Conservation (phyloP, 1,140 invertebrate genomes). For the Hesperophylax magnus region DNA sequence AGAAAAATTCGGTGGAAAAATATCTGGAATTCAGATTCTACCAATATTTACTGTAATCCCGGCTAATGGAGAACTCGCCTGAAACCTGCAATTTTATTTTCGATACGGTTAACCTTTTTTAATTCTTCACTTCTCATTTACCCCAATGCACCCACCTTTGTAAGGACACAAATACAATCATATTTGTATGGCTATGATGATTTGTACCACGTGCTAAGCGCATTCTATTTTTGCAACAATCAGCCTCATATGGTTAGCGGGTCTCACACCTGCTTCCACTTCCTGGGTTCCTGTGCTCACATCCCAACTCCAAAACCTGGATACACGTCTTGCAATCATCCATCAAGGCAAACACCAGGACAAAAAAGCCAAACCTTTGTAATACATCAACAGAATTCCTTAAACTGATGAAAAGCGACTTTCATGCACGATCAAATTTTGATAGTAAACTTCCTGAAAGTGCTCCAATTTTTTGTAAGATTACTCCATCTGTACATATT, state of each 20-base stretch:
- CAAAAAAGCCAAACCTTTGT: not conserved
- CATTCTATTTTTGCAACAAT: constrained; percentile 40
- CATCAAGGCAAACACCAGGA: not conserved
- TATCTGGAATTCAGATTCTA: not conserved
- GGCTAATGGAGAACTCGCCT: not conserved
- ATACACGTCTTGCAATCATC: not conserved
- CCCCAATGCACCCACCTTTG: not conserved
- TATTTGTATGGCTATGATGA: constrained; percentile 11
- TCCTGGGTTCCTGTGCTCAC: not conserved
- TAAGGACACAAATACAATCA: not conserved
- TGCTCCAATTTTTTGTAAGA: too few relatives aligned
- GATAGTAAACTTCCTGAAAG: too few relatives aligned
- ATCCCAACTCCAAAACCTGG: not conserved
- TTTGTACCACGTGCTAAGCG: constrained; percentile 33
- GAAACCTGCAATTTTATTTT: constrained; percentile 24
- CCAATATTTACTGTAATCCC: not conserved
- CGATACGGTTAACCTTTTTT: not conserved
- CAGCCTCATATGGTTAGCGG: constrained; percentile 19
- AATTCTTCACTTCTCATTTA: not conserved
- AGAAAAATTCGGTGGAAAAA: not conserved
- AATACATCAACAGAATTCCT: too few relatives aligned
- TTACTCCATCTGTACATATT: too few relatives aligned
- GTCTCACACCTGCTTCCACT: constrained; percentile 27
- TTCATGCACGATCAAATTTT: too few relatives aligned
- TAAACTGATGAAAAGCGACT: too few relatives aligned